Evolutionary conservation across 2,888 invertebrate species (phyloP).

Genomic region (Nomada hirtipes): DNA sequence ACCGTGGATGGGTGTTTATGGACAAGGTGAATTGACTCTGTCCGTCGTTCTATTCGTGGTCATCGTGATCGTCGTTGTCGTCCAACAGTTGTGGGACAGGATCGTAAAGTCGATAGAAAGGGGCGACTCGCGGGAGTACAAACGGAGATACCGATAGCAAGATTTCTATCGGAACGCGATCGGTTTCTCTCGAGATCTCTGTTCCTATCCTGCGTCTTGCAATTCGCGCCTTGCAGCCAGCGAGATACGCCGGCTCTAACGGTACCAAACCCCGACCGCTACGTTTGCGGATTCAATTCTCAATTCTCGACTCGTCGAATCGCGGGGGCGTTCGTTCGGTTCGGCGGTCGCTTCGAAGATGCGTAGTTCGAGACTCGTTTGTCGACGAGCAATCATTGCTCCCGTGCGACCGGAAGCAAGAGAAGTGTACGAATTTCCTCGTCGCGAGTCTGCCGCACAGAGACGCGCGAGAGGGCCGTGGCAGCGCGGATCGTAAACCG

Average conservation of each 20-base stretch:
- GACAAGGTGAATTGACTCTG: constrained; percentile 66
- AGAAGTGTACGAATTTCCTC: neutral
- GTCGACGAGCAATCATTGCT: no score
- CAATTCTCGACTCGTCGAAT: constrained; percentile 5
- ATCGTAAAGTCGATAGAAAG: constrained; percentile 70
- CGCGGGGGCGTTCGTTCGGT: neutral
- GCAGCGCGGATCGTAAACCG: constrained; percentile 58
- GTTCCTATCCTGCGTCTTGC: constrained; percentile 22
- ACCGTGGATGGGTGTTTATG: constrained; percentile 66
- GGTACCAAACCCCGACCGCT: constrained; percentile 8
- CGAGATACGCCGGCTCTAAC: neutral
- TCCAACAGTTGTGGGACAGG: constrained; percentile 65
- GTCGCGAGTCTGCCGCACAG: constrained; percentile 20
- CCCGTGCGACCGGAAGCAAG: no score
- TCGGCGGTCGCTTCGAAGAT: no score
- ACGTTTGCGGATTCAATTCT: constrained; percentile 32
- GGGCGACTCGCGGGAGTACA: constrained; percentile 63
- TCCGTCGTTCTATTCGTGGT: constrained; percentile 21
- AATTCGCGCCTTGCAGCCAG: constrained; percentile 6
- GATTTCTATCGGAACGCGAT: neutral
- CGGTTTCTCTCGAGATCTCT: neutral
- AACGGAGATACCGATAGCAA: constrained; percentile 41
- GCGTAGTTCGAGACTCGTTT: no score
- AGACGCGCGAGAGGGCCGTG: constrained; percentile 15
- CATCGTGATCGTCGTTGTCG: constrained; percentile 12